Base-by-base conservation (phyloP, 2,797 vertebrate species). In the Malacoctenus gilli region DNA sequence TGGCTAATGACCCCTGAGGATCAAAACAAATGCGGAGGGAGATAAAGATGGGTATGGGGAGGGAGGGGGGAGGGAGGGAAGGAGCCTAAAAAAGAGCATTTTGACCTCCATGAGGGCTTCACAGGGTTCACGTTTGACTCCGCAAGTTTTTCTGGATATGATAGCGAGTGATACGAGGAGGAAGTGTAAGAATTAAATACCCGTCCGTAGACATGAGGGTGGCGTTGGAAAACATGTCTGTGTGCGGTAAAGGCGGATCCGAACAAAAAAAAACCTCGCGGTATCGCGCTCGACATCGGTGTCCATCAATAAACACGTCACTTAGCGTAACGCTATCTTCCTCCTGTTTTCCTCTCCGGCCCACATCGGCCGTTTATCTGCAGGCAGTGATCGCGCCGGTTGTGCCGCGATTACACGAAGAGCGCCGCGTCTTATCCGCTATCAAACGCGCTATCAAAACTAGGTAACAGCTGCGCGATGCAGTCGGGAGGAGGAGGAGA, bases 1-100 rank as follows among this genome's bases (percentile, higher is more conserved):
- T 70, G 73, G 72, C 82, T 90, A 89, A 91, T 89, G 88, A 91
- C 87, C 91, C 84, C 80, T 39, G 64, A 87, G 86, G 88, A 85
- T 87, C 85, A 87, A 89, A 87, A 85, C 81, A 86, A 87, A 90
- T 79, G 81, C 67, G 38, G 50, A n/a, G n/a, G 43, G 64, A 86
- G 84, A 87, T 85, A 85, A 85, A 88, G 80, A 64, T 2, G 15
- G 68, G 55, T 11, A 14, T 40, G 52, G 32, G 60, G 48, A 61
- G 66, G 64, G 53, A 82, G 83, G 53, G 56, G 63, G 63, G 44
- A 4, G 32, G 32, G 32, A 9, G 25, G 5, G 6, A n/a, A n/a
- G n/a, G 4, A 43, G 2, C 48, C 68, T 72, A 85, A 82, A 86
- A 28, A 82, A 79, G 79, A 76, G 76, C 77, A 65, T 78, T 76